Conservation (phyloP, 2,888 invertebrate species). For the Saturnia japonica region DNA sequence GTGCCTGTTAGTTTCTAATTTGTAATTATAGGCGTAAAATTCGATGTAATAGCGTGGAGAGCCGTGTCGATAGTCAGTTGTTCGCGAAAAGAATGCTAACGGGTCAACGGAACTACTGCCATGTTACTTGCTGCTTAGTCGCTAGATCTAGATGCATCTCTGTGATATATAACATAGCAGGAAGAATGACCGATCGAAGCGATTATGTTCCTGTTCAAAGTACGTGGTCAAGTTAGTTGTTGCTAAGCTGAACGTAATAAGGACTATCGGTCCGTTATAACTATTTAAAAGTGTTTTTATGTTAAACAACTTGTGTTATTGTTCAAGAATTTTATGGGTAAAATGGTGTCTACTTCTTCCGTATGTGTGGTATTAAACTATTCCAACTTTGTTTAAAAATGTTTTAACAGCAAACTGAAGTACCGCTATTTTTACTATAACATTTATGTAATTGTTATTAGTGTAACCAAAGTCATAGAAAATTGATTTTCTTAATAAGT, state of each 20-base stretch:
- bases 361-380: background rate
- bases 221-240: background rate
- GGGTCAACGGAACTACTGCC: slow-evolving; percentile 53
- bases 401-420: background rate
- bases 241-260: background rate
- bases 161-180: slow-evolving; percentile 44
- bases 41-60: slow-evolving; percentile 52
- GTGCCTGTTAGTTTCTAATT: slow-evolving; percentile 53
- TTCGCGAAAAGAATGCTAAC: slow-evolving; percentile 72
- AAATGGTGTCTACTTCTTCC: slow-evolving; percentile 25
- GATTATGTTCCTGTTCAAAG: slow-evolving; percentile 30
- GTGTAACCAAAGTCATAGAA: slow-evolving; percentile 6
- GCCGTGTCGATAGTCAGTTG: slow-evolving; percentile 48
- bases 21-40: slow-evolving; percentile 68
- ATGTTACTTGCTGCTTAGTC: slow-evolving; percentile 50
- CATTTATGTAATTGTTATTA: slow-evolving; percentile 5
- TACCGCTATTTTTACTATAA: slow-evolving; percentile 5
- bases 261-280: background rate
- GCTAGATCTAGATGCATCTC: slow-evolving; percentile 31
- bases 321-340: slow-evolving; percentile 13
- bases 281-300: slow-evolving; percentile 15
- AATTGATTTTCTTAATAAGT: slow-evolving; percentile 6
- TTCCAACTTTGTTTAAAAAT: background rate
- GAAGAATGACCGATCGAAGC: slow-evolving; percentile 46
- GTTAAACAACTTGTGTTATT: slow-evolving; percentile 6